These are phyloP conservation scores for Sclerurus mexicanus DNA, from an alignment of 2,113 vertebrate genomes.

Conservation along the genomic window DNA sequence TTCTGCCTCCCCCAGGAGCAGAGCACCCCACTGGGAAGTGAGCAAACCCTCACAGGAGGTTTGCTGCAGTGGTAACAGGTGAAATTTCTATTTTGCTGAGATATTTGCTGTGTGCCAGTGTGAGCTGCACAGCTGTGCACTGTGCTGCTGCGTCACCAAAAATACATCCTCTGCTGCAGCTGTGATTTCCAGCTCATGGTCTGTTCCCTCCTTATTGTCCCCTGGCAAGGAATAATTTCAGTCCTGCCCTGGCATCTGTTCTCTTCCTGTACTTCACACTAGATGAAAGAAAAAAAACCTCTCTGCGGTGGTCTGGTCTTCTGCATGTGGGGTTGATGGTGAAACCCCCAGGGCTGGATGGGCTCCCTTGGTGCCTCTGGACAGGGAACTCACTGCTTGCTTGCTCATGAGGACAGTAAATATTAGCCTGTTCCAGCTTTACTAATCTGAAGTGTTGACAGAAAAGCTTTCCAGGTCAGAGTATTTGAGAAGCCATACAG, in stretches of 20 bases:
- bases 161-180: background rate
- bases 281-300: background rate
- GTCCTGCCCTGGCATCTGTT: too few relatives aligned
- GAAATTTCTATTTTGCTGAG: background rate
- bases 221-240: background rate
- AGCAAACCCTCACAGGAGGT: accelerated
- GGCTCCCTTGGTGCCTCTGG: background rate
- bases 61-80: background rate
- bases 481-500: background rate
- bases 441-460: background rate
- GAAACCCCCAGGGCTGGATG: background rate
- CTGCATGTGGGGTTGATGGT: background rate
- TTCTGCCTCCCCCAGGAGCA: background rate
- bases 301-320: background rate
- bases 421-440: background rate
- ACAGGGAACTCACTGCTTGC: background rate
- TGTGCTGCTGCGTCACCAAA: background rate
- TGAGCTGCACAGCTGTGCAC: background rate
- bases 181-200: background rate
- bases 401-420: background rate
- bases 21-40: accelerated
- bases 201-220: background rate
- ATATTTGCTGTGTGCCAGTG: background rate
- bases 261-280: background rate
- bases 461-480: background rate